Evolutionary conservation across 2,797 vertebrate species (phyloP), one percentile per base, ranked within the genome.

Genomic region (Premnoplex brunnescens): DNA sequence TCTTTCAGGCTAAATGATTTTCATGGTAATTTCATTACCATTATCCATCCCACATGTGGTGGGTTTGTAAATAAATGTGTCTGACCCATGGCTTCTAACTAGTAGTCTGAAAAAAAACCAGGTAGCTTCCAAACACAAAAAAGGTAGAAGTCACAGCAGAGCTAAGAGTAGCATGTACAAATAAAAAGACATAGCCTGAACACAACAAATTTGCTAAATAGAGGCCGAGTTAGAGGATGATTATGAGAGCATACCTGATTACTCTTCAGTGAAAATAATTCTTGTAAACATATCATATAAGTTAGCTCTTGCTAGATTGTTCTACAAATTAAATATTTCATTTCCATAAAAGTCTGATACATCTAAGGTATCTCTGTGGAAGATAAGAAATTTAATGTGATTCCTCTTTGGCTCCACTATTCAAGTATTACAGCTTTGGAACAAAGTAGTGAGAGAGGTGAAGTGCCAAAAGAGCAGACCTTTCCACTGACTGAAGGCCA

Each of bases 21-120:
- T 86, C 85, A 88, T 88, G 89, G 69, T 90, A 94, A 95, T 97
- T 96, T 96, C 93, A 63, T 91, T 73, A 73, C 76, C 85, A 62
- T 96, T 95, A 86, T 95, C 95, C 80, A 79, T 78, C 54, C 66
- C 58, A 95, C 71, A 88, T 0, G 3, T 62, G 36, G 66, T 85
- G 43, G 39, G 48, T 93, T 94, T 93, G 63, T 93, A 75, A 52
- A 94, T 69, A 91, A 93, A 95, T 73, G 73, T 86, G 51, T 69
- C 91, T 95, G 95, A 97, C 93, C 95, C 69, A 59, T 52, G 66
- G 69, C 76, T 94, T 93, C 80, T 69, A 85, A 69, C 76, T 36
- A 41, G 37, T 48, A 62, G 58, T n/a, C 82, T 93, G 79, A 44
- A 81, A 89, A 89, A 66, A 81, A 87, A 6, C 16, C 21, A 93